Evolutionary conservation across 2,113 vertebrate species (phyloP).

Genomic region (Oenanthe oenanthe): DNA sequence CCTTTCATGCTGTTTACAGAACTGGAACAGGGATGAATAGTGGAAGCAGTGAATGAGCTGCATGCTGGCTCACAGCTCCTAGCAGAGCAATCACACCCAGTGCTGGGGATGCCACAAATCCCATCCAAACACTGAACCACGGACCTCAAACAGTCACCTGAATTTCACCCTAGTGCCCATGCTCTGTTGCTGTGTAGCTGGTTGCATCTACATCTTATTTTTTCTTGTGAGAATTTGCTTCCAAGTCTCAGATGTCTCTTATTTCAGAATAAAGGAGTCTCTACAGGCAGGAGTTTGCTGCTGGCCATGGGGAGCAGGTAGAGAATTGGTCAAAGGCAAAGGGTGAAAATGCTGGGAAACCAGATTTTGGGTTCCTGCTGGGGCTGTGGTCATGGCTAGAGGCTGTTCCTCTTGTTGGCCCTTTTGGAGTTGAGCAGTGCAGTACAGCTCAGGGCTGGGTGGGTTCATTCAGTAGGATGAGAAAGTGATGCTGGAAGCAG

Average conservation of each 20-base stretch:
- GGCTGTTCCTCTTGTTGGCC: not conserved
- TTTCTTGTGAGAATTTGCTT: not conserved
- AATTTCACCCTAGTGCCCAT: not conserved
- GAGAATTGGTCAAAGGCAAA: not conserved
- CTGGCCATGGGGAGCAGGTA: not conserved
- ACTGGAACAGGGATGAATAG: not conserved
- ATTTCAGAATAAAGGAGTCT: not conserved
- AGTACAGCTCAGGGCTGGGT: accelerated
- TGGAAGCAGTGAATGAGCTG: not conserved
- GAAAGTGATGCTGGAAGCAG: not conserved
- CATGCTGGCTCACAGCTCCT: not conserved
- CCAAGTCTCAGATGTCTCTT: not conserved
- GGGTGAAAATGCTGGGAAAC: not conserved
- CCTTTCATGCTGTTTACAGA: slow-evolving; percentile 13
- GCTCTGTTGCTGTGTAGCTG: not conserved
- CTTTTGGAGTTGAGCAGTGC: not conserved
- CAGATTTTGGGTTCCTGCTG: not conserved
- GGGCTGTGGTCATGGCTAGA: not conserved
- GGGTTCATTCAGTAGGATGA: not conserved
- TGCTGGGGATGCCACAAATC: not conserved
- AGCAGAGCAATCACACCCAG: not conserved
- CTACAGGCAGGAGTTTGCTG: not conserved
- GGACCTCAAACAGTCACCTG: not conserved
- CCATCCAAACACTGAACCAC: not conserved
- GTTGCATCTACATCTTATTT: not conserved